Percentiles rank a stretch among this genome's conserved stretches.
phyloP scores from a whole-genome alignment of 2,113 vertebrate species.

The Salvelinus namaycush region DNA sequence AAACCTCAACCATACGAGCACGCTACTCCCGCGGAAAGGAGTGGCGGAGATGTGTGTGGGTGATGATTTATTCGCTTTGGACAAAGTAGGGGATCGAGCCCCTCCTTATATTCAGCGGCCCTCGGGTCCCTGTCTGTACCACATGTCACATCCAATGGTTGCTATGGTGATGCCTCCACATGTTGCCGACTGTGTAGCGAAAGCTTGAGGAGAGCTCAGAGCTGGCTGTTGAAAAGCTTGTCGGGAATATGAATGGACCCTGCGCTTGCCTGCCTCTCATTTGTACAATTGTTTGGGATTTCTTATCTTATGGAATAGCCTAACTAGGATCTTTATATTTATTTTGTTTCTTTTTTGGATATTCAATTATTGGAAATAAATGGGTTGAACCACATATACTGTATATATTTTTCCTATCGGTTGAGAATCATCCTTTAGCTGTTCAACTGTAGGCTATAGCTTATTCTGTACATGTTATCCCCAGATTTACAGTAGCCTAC shows the following conservation, averaged over 20 bases:
- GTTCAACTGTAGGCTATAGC: no score
- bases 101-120: conserved; percentile 87
- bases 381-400: no score
- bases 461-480: no score
- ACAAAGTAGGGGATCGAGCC: conserved; percentile 68
- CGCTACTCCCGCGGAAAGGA: conserved; percentile 40
- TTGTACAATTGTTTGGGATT: no score
- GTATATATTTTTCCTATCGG: no score
- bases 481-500: no score
- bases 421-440: no score
- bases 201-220: conserved; percentile 73
- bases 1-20: conserved; percentile 8
- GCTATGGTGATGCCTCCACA: conserved; percentile 89
- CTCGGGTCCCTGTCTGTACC: conserved; percentile 81
- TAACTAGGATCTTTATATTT: no score
- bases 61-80: conserved; percentile 37
- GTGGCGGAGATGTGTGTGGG: conserved; percentile 31
- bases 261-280: no score
- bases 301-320: no score
- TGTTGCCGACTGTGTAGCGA: conserved; percentile 86
- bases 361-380: no score
- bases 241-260: conserved; percentile 56
- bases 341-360: no score
- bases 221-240: conserved; percentile 70
- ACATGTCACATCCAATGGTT: conserved; percentile 92